These are phyloP conservation scores for Lonchura striata DNA, from an alignment of 2,113 vertebrate species.

Conservation along the genomic window DNA sequence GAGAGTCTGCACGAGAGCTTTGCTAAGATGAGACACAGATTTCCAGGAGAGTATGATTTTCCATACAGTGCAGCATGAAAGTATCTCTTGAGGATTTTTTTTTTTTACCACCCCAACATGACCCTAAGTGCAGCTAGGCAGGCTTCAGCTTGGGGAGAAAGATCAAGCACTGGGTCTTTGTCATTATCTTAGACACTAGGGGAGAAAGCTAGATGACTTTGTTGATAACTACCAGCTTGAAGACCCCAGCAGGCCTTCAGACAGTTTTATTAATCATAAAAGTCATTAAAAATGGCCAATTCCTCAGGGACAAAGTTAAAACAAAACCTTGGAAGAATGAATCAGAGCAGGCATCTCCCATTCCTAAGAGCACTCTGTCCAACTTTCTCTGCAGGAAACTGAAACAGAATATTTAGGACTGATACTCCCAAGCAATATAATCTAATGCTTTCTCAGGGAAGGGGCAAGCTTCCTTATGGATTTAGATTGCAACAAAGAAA, in stretches of 20 bases:
- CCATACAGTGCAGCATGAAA: background rate
- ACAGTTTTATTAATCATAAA: conserved; percentile 57
- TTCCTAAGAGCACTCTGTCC: background rate
- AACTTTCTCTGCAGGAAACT: background rate
- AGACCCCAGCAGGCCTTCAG: conserved; percentile 34
- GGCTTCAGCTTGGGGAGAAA: background rate
- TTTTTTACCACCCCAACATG: background rate
- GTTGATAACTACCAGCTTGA: conserved; percentile 24
- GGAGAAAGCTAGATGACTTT: conserved; percentile 37
- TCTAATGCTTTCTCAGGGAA: background rate
- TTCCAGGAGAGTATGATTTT: conserved; percentile 11
- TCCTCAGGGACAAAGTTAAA: conserved; percentile 31
- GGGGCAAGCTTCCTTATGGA: background rate
- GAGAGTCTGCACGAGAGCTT: background rate
- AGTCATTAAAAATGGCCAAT: conserved; percentile 20
- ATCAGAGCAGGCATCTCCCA: conserved; percentile 2
- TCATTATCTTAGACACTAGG: background rate
- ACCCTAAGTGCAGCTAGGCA: background rate
- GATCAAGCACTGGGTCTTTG: background rate
- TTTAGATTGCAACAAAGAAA: background rate
- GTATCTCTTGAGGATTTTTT: background rate
- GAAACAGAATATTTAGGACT: background rate
- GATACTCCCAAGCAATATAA: background rate
- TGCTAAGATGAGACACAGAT: background rate
- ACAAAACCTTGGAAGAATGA: conserved; percentile 12